phyloP scores from a whole-genome alignment of 2,113 vertebrate genomes.

The Hyperoodon ampullatus region DNA sequence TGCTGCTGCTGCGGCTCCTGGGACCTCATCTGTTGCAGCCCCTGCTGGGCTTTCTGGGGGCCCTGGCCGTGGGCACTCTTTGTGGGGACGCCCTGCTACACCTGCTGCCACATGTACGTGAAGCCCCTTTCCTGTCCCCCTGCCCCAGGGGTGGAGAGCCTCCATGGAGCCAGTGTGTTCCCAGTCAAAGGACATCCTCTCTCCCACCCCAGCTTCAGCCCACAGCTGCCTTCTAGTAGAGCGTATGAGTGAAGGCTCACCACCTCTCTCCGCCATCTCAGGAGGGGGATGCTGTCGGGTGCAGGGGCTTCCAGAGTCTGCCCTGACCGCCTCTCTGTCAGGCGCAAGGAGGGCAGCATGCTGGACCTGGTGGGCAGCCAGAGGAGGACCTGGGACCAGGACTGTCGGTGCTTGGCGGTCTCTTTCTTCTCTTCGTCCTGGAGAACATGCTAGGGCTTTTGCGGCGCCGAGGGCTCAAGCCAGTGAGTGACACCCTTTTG shows the following conservation, averaged over 20 bases:
- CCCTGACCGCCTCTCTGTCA: constrained; percentile 60
- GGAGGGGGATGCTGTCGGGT: neutral
- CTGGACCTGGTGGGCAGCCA: constrained; percentile 14
- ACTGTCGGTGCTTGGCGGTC: constrained; percentile 84
- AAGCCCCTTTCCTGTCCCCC: neutral
- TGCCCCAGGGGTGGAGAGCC: neutral
- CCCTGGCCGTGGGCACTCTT: constrained; percentile 90
- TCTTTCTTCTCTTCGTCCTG: constrained; percentile 87
- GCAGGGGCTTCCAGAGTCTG: neutral
- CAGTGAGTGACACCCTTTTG: constrained; percentile 75
- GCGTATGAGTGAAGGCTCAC: neutral
- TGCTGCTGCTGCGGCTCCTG: constrained; percentile 84
- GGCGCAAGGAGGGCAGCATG: constrained; percentile 79
- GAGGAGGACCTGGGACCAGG: constrained; percentile 83
- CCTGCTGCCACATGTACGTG: constrained; percentile 89
- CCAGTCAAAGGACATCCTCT: neutral
- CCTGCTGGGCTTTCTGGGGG: constrained; percentile 88
- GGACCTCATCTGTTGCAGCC: constrained; percentile 74
- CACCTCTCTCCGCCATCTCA: neutral
- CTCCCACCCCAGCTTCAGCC: neutral
- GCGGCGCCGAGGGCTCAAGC: neutral
- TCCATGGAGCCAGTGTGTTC: neutral
- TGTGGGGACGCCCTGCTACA: constrained; percentile 91
- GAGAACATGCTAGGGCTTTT: constrained; percentile 84
- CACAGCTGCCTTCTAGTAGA: neutral